Conservation (phyloP, 2,888 invertebrate genomes). For the Phalera bucephala region DNA sequence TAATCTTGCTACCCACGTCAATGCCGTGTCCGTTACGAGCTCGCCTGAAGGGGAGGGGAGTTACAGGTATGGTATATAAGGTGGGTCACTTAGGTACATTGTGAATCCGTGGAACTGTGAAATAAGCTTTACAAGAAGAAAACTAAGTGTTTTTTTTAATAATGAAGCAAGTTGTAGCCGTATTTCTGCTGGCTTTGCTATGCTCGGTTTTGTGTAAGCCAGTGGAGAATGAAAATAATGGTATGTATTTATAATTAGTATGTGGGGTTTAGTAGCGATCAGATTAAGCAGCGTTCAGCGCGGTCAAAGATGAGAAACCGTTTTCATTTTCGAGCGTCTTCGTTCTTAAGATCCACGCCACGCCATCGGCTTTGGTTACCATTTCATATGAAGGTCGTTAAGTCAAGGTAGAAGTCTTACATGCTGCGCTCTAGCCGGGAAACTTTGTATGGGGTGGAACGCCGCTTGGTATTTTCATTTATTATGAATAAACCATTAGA, state of each 20-base stretch:
- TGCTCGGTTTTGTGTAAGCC: conserved; percentile 42
- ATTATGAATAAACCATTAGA: no score
- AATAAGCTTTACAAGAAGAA: not conserved
- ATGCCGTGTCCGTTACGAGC: conserved; percentile 2
- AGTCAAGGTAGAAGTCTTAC: no score
- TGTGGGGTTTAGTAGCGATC: no score
- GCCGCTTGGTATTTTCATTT: no score
- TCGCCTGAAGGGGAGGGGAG: not conserved
- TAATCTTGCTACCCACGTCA: conserved; percentile 39
- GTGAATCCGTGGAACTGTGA: not conserved
- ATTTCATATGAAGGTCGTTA: no score
- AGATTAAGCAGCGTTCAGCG: no score
- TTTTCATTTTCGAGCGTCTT: not conserved
- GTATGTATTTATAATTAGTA: no score
- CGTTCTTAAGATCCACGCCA: no score
- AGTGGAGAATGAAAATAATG: conserved; percentile 28
- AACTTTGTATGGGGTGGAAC: no score
- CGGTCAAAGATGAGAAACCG: not conserved
- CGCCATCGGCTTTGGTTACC: no score
- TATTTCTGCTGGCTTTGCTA: conserved; percentile 34
- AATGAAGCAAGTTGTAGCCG: conserved; percentile 30
- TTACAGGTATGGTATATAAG: conserved; percentile 25
- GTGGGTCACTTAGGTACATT: not conserved
- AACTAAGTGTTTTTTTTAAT: conserved; percentile 15
- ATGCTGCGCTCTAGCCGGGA: no score